Evolutionary conservation across 2,888 invertebrate genomes (phyloP), one percentile per base, ranked within the genome.

Genomic region (Diadromus collaris): DNA sequence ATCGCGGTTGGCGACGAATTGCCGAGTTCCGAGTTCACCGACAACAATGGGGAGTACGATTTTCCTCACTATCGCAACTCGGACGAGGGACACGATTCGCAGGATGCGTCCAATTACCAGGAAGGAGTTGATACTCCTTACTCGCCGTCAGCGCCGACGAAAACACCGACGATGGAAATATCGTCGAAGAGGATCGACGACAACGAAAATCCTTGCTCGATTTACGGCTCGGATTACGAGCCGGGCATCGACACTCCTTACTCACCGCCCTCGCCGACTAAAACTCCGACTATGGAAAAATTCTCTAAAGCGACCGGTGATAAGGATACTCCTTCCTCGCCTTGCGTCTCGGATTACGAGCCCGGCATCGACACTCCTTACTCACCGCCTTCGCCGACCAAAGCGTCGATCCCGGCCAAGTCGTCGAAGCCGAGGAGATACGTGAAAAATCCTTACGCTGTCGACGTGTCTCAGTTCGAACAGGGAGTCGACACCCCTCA

Each of bases 151-250:
- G 60, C 21, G 9, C 38, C 74, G 16, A 67, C 46, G 29, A 27
- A 34, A 74, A 67, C 48, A 5, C 60, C 67, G 13, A 54, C 21
- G 19, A 54, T 32, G 10, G 2, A 29, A 38, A 56, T 54, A 68
- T 6, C 34, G 7, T 38, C 54, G 13, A 54, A 54, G 4, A 2
- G 21, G 4, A 51, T 16, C 16, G n/a, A 29, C 27, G 70, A 70
- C 6, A 71, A 58, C 7, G 65, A 34, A 29, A 41, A 27, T 16
- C 27, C 48, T 10, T 44, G 44, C 38, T 70, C 56, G 27, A 46
- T 56, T n/a, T 56, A 70, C 13, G 41, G 16, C 41, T 68, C 75
- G 27, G 58, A 65, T 41, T 48, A 65, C 60, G 71, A 54, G 29
- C 21, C 38, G 76, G 58, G 21, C 27, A 54, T 54, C 24, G 54